A percentile compares a stretch with the other conserved stretches of the same genome.
Evolutionary conservation across 2,113 vertebrate genomes (phyloP).

Genomic region (Anguilla japonica): DNA sequence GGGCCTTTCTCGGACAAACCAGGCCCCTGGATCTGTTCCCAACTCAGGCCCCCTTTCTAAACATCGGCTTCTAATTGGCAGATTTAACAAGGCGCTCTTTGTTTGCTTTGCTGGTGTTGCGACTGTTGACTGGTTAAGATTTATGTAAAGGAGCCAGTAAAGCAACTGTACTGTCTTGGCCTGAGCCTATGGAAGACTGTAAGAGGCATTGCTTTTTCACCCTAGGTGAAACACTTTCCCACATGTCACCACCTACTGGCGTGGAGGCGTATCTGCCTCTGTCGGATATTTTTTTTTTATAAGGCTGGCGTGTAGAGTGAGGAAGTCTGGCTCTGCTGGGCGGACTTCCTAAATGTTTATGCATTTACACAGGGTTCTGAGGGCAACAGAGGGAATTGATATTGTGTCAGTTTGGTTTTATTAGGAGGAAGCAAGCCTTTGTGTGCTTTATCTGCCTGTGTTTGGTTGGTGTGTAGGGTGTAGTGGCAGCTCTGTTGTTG

Average conservation of each 20-base stretch:
- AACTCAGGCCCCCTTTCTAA: slow-evolving; percentile 28
- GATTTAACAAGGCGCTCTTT: slow-evolving; percentile 23
- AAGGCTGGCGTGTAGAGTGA: background rate
- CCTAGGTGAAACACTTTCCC: background rate
- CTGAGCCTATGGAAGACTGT: background rate
- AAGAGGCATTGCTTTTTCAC: background rate
- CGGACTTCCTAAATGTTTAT: background rate
- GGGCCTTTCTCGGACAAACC: slow-evolving; percentile 19
- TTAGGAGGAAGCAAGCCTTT: background rate
- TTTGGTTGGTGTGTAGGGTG: too few species aligned
- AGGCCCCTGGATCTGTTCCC: slow-evolving; percentile 28
- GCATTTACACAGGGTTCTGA: background rate
- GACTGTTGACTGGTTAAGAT: slow-evolving; percentile 7
- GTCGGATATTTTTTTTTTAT: background rate
- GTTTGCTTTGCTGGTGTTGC: slow-evolving; percentile 6
- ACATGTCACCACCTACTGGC: background rate
- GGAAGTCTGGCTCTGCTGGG: background rate
- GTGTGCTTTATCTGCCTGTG: background rate
- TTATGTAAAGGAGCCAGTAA: slow-evolving; percentile 26
- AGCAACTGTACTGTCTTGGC: background rate
- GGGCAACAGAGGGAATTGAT: background rate
- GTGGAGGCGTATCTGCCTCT: background rate
- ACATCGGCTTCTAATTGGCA: slow-evolving; percentile 22
- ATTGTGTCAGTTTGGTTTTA: background rate
- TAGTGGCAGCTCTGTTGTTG: too few species aligned